Evolutionary conservation across 1,140 invertebrate genomes (phyloP).

Genomic region (Conopomorpha cramerella): DNA sequence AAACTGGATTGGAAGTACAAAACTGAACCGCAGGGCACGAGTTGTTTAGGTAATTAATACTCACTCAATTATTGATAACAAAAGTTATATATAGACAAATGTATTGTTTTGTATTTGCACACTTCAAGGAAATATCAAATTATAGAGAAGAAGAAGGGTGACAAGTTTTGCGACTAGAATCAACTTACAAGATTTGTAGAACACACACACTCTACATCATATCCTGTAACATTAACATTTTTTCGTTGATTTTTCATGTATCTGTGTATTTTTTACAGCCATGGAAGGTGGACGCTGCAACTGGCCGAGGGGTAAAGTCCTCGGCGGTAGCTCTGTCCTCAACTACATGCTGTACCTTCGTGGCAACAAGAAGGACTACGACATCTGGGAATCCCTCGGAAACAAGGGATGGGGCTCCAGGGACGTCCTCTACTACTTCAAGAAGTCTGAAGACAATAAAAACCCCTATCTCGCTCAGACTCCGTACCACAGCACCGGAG

Average conservation of each 20-base stretch:
- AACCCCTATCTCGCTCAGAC: constrained; percentile 81
- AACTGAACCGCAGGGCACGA: constrained; percentile 83
- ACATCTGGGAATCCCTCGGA: constrained; percentile 88
- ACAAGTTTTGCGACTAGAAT: no score
- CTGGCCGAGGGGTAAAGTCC: constrained; percentile 78
- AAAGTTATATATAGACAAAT: no score
- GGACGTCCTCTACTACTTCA: constrained; percentile 87
- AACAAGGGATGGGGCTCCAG: constrained; percentile 92
- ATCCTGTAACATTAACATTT: no score
- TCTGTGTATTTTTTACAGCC: no score
- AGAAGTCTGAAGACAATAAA: constrained; percentile 88
- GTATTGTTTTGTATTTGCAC: no score
- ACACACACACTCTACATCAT: no score
- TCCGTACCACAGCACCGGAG: constrained; percentile 77
- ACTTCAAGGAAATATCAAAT: no score
- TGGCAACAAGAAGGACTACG: constrained; percentile 92
- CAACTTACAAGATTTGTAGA: no score
- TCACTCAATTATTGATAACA: no score
- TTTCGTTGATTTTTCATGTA: no score
- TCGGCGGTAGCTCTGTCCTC: constrained; percentile 70
- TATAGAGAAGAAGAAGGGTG: no score
- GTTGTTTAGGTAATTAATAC: constrained; percentile 76
- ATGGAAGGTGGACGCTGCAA: constrained; percentile 83
- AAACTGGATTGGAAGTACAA: constrained; percentile 92
- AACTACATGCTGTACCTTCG: constrained; percentile 98